These are phyloP conservation scores for Apotomis betuletana DNA, from an alignment of 2,888 invertebrate genomes.

Conservation along the genomic window DNA sequence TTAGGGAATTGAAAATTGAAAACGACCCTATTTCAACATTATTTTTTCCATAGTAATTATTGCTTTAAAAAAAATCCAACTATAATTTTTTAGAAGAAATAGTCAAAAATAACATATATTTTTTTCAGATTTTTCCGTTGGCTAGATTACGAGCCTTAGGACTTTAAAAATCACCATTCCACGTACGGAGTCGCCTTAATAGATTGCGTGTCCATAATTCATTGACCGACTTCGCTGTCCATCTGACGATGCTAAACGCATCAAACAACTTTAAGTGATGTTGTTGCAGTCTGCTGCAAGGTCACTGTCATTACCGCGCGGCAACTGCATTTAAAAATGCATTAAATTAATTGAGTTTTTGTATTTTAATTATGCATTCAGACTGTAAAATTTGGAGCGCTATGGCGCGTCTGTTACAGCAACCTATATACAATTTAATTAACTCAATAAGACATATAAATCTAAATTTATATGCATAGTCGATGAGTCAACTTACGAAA, in stretches of 20 bases:
- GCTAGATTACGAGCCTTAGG: too few species aligned
- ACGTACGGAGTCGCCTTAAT: too few species aligned
- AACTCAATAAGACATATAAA: not conserved
- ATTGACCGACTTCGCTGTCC: conserved; percentile 18
- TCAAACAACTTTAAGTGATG: conserved; percentile 37
- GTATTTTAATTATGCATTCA: conserved; percentile 8
- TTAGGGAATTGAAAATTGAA: too few species aligned
- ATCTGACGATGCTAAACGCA: conserved; percentile 6
- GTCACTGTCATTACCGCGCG: conserved; percentile 44
- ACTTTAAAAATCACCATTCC: too few species aligned
- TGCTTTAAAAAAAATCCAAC: too few species aligned
- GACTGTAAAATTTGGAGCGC: conserved; percentile 6
- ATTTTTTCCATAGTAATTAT: too few species aligned
- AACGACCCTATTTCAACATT: too few species aligned
- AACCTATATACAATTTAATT: not conserved
- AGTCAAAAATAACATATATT: too few species aligned
- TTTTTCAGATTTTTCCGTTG: too few species aligned
- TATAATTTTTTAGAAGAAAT: too few species aligned
- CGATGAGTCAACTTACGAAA: conserved; percentile 55
- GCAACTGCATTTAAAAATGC: conserved; percentile 6
- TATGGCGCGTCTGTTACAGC: not conserved
- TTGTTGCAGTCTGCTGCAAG: conserved; percentile 47
- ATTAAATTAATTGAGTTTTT: conserved; percentile 25
- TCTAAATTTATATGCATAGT: conserved; percentile 17
- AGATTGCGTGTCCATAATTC: conserved; percentile 12